phyloP scores from a whole-genome alignment of 2,888 invertebrate genomes.

The Rhagonycha lutea region DNA sequence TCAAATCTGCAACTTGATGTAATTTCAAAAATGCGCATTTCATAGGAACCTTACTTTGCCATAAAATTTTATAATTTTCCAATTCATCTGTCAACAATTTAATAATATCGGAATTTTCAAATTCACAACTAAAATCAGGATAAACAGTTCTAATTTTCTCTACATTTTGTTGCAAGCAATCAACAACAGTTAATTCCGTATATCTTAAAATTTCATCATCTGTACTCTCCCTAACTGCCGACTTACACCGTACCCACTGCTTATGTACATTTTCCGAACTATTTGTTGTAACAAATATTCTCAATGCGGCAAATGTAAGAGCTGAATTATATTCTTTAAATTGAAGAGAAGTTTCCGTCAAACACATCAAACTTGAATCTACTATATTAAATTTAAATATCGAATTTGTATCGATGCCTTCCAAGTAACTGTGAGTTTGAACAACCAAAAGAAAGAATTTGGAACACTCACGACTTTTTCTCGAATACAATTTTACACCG shows the following conservation, averaged over 20 bases:
- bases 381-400: slow-evolving; percentile 10
- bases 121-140: slow-evolving; percentile 18
- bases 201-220: slow-evolving; percentile 31
- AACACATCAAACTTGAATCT: slow-evolving; percentile 24
- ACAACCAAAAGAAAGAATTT: slow-evolving; percentile 16
- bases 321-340: slow-evolving; percentile 27
- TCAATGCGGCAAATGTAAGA: slow-evolving; percentile 36
- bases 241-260: slow-evolving; percentile 41
- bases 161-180: slow-evolving; percentile 31
- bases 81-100: slow-evolving; percentile 40
- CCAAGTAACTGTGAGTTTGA: slow-evolving; percentile 1
- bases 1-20: slow-evolving; percentile 31
- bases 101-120: slow-evolving; percentile 23
- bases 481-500: slow-evolving; percentile 27
- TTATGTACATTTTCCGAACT: slow-evolving; percentile 21
- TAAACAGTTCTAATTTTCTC: slow-evolving; percentile 25
- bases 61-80: slow-evolving; percentile 38
- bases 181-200: slow-evolving; percentile 33
- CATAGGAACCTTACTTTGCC: slow-evolving; percentile 44
- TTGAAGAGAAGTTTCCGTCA: slow-evolving; percentile 27
- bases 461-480: slow-evolving; percentile 6
- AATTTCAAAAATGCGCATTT: slow-evolving; percentile 38
- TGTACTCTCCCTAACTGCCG: slow-evolving; percentile 25
- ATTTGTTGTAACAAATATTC: slow-evolving; percentile 28
- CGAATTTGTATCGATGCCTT: neutral